These are phyloP conservation scores for Drosophila simulans DNA, from an alignment of 1,140 invertebrate species.

Conservation along the genomic window DNA sequence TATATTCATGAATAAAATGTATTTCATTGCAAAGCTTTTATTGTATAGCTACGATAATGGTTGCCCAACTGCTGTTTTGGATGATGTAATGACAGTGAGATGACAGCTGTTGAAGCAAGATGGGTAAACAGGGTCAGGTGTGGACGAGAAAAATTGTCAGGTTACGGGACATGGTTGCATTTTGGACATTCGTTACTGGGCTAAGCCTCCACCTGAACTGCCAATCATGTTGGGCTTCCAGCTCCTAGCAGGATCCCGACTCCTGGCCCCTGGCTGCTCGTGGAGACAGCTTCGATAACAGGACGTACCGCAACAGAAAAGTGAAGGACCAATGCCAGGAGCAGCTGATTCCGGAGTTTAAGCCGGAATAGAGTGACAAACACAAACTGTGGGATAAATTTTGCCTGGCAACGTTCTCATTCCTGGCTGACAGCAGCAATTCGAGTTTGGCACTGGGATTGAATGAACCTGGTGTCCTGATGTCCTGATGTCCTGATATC, in stretches of 20 bases:
- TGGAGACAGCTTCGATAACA: conserved; percentile 70
- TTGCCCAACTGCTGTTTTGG: background rate
- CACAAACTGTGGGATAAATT: conserved; percentile 77
- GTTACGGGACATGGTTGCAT: conserved; percentile 51
- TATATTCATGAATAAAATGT: too few species aligned
- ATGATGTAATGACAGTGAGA: conserved; percentile 24
- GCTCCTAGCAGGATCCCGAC: background rate
- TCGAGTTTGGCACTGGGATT: conserved; percentile 51
- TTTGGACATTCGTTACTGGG: conserved; percentile 25
- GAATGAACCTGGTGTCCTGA: conserved; percentile 27
- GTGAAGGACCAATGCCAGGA: conserved; percentile 20
- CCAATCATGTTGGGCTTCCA: conserved; percentile 59
- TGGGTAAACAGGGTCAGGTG: conserved; percentile 22
- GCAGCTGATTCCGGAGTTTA: conserved; percentile 16
- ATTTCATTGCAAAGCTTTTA: too few species aligned
- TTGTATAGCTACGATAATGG: background rate
- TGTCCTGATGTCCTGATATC: background rate
- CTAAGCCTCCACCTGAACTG: conserved; percentile 68
- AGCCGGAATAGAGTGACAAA: conserved; percentile 66
- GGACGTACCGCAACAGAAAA: conserved; percentile 49
- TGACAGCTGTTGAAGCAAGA: conserved; percentile 29
- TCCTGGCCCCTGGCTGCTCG: conserved; percentile 6
- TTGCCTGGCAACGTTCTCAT: conserved; percentile 35
- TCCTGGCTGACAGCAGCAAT: conserved; percentile 67
- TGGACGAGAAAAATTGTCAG: conserved; percentile 35